Percentiles rank a stretch among this genome's conserved stretches.
Evolutionary conservation across 2,113 vertebrate species (phyloP).

Genomic region (Verasper variegatus): DNA sequence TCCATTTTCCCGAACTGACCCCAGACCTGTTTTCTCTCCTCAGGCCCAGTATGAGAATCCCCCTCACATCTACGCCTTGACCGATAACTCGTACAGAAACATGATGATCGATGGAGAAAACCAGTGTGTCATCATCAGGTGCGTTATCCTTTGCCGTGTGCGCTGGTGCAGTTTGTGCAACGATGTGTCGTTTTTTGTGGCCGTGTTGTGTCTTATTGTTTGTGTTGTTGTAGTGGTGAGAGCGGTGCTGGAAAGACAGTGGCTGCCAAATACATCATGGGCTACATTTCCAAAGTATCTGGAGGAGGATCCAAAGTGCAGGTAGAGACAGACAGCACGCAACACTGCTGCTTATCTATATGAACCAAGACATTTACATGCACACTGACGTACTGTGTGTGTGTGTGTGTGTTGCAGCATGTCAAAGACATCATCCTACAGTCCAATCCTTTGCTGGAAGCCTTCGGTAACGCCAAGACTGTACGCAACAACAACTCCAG

Average conservation of each 20-base stretch:
- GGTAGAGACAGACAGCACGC: constrained; percentile 73
- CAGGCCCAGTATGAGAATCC: constrained; percentile 99
- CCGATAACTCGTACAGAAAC: constrained; percentile 97
- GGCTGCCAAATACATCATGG: constrained; percentile 99
- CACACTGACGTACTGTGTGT: background rate
- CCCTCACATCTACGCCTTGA: constrained; percentile 95
- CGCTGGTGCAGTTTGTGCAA: background rate
- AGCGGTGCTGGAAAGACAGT: constrained; percentile 98
- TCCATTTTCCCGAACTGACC: background rate
- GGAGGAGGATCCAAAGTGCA: constrained; percentile 96
- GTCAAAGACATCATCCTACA: constrained; percentile 88
- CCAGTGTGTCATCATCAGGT: constrained; percentile 95
- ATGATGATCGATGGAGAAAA: constrained; percentile 98
- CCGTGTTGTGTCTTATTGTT: background rate
- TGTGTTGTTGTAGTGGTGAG: constrained; percentile 85
- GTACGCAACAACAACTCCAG: constrained; percentile 89
- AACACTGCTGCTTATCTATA: background rate
- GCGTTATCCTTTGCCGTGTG: background rate
- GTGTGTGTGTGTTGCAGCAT: constrained; percentile 56
- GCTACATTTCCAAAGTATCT: constrained; percentile 98
- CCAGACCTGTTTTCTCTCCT: background rate
- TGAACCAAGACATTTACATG: background rate
- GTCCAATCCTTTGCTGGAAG: constrained; percentile 86
- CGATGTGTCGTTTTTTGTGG: background rate
- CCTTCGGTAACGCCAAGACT: constrained; percentile 87